Conservation (phyloP, 53 echinoderm and acorn worm species). For the Arbacia lixula region DNA sequence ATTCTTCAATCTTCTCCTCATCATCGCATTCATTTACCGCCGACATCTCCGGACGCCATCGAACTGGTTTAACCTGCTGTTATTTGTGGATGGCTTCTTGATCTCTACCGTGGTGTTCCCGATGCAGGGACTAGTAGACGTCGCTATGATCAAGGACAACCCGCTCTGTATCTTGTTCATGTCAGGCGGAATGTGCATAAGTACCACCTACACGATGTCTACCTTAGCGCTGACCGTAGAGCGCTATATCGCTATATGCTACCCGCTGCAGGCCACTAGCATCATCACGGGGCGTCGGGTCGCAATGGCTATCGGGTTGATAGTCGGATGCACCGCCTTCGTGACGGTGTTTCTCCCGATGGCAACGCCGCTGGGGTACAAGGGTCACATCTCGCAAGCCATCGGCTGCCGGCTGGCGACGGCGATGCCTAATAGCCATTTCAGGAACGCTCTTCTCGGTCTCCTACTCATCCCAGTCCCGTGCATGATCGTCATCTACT, state of each 20-base stretch:
- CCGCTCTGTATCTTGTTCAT: conserved; percentile 7
- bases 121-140: conserved; percentile 20
- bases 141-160: conserved; percentile 18
- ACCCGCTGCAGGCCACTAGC: conserved; percentile 34
- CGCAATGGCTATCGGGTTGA: neutral
- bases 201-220: conserved; percentile 20
- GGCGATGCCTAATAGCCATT: neutral
- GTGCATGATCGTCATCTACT: conserved; percentile 23
- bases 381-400: neutral
- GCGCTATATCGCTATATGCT: conserved; percentile 41
- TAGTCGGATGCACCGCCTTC: conserved; percentile 4
- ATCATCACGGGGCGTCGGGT: conserved; percentile 35
- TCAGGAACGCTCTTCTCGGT: too few relatives aligned
- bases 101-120: conserved; percentile 7
- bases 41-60: conserved; percentile 20
- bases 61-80: conserved; percentile 16
- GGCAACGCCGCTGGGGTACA: conserved; percentile 5
- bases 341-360: neutral
- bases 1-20: conserved; percentile 1
- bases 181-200: neutral
- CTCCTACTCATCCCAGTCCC: too few relatives aligned
- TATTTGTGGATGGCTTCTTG: neutral
- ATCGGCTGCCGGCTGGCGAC: conserved; percentile 22
- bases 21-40: conserved; percentile 9
- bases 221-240: conserved; percentile 27